A percentile compares a stretch with the other conserved stretches of the same genome.
phyloP scores from a whole-genome alignment of 1,140 invertebrate genomes.

The Trichonephila inaurata region DNA sequence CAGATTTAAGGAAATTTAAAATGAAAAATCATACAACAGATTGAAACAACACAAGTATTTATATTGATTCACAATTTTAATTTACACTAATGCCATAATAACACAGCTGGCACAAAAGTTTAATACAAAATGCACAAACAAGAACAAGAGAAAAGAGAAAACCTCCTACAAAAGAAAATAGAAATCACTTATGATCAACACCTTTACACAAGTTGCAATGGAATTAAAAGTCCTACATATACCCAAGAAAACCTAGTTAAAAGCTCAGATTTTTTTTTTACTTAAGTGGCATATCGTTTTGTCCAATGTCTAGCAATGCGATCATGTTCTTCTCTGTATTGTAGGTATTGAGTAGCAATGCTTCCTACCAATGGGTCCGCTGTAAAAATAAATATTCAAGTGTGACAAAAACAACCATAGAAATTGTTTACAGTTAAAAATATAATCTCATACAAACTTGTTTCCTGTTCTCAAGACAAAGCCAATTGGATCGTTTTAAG shows the following conservation, averaged over 20 bases:
- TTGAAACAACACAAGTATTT: background rate
- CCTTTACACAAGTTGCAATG: slow-evolving; percentile 28
- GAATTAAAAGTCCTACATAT: background rate
- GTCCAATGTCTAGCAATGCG: slow-evolving; percentile 98
- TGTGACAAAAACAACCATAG: too few species aligned
- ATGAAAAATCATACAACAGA: background rate
- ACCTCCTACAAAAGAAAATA: background rate
- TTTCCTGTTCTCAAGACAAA: background rate
- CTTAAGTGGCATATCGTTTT: slow-evolving; percentile 98
- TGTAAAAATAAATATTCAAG: background rate
- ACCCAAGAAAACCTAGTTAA: background rate
- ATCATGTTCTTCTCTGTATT: slow-evolving; percentile 98
- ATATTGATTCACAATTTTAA: background rate
- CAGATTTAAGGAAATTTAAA: background rate
- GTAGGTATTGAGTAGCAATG: slow-evolving; percentile 98
- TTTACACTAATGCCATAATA: background rate
- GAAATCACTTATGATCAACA: slow-evolving; percentile 10
- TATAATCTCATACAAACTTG: too few species aligned
- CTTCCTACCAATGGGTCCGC: slow-evolving; percentile 98
- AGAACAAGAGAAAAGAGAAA: background rate
- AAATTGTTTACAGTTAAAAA: too few species aligned
- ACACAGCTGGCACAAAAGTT: background rate
- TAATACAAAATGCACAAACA: slow-evolving; percentile 28
- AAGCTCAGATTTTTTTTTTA: background rate
- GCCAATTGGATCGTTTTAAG: background rate